phyloP scores from a whole-genome alignment of 2,113 vertebrate genomes.

The Calidris pugnax region DNA sequence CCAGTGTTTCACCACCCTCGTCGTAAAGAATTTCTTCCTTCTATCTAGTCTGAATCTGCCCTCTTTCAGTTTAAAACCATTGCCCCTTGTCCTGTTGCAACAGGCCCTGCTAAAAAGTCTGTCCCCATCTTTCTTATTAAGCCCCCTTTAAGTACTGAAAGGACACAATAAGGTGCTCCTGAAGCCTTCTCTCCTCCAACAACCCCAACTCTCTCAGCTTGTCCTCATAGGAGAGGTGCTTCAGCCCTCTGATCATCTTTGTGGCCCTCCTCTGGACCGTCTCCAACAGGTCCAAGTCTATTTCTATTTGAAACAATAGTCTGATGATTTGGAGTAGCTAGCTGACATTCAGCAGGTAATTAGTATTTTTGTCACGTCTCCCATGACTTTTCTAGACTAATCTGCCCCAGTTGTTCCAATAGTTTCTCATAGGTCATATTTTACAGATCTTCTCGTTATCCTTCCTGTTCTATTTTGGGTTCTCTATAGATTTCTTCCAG shows the following conservation, averaged over 20 bases:
- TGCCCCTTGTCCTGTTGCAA: not conserved
- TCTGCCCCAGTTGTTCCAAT: not conserved
- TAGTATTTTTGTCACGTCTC: not conserved
- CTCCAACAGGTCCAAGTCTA: not conserved
- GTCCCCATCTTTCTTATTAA: not conserved
- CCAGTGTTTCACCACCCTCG: not conserved
- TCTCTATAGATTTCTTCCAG: not conserved
- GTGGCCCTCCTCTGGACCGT: not conserved
- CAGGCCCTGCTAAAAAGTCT: not conserved
- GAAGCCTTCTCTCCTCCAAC: not conserved
- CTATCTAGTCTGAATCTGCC: not conserved
- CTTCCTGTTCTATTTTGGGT: not conserved
- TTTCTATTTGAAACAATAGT: not conserved
- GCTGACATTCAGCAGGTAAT: not conserved
- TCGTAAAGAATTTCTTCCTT: not conserved
- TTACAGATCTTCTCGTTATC: not conserved
- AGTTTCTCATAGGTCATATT: not conserved
- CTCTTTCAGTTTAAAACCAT: not conserved
- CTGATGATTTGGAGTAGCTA: not conserved
- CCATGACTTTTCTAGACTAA: not conserved
- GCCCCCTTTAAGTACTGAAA: not conserved
- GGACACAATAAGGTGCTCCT: rapidly evolving
- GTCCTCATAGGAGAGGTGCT: not conserved
- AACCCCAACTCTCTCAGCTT: not conserved
- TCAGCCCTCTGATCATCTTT: not conserved